Percentiles rank a stretch among this genome's conserved stretches.
Conservation (phyloP, 2,113 vertebrate genomes). For the Corvus moneduloides region DNA sequence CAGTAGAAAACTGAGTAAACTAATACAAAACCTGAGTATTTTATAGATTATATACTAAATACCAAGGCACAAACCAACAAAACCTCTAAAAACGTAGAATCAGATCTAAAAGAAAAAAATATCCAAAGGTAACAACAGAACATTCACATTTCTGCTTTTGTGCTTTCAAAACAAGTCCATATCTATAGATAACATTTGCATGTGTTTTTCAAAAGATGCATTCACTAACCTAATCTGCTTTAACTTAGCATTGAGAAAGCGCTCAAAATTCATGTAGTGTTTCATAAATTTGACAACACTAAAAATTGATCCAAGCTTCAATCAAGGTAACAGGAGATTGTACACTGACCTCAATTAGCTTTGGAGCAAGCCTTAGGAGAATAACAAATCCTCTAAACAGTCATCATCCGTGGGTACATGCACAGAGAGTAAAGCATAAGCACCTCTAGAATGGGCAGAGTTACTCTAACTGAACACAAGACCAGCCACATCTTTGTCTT, state of each 20-base stretch:
- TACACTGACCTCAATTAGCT: constrained; percentile 42
- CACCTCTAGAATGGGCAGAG: not conserved
- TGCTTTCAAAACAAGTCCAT: not conserved
- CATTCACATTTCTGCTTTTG: not conserved
- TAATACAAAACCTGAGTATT: not conserved
- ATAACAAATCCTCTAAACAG: not conserved
- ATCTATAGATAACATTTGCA: not conserved
- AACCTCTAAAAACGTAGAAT: not conserved
- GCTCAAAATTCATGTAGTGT: not conserved
- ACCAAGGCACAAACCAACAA: not conserved
- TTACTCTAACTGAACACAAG: not conserved
- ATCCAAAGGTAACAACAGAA: not conserved
- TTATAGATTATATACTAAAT: not conserved
- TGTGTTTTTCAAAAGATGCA: not conserved
- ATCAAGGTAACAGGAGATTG: not conserved
- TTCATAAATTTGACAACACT: not conserved
- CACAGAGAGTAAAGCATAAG: not conserved
- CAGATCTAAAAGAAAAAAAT: not conserved
- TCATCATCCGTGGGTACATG: not conserved
- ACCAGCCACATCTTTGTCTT: not conserved
- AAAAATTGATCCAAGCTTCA: constrained; percentile 27
- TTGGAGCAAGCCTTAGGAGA: constrained; percentile 4
- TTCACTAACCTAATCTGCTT: not conserved
- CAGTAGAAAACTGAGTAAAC: not conserved
- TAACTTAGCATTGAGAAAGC: not conserved